These are phyloP conservation scores for Hirtodrosophila cameraria DNA, from an alignment of 2,888 invertebrate genomes.

Conservation along the genomic window DNA sequence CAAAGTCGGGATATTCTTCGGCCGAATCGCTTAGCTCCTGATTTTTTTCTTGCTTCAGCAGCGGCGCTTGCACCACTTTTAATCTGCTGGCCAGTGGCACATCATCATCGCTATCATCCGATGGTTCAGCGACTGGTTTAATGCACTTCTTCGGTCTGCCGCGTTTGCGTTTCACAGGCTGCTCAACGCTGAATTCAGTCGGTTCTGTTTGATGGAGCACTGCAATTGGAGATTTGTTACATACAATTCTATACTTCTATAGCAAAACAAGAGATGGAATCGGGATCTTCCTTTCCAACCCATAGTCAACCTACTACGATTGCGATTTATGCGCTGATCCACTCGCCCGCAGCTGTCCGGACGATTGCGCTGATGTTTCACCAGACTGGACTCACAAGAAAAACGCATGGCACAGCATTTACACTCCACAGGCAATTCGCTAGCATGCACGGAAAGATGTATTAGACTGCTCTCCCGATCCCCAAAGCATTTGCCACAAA, in stretches of 20 bases:
- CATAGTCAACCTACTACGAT: constrained; percentile 19
- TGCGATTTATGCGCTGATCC: constrained; percentile 46
- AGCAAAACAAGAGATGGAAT: background rate
- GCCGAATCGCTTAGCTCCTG: constrained; percentile 65
- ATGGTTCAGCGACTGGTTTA: constrained; percentile 6
- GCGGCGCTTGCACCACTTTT: constrained; percentile 45
- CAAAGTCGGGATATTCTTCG: constrained; percentile 76
- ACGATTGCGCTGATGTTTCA: constrained; percentile 84
- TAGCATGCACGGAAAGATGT: constrained; percentile 84
- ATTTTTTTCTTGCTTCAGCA: constrained; percentile 50
- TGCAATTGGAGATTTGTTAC: constrained; percentile 16
- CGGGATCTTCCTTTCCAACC: too few relatives aligned
- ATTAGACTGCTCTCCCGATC: constrained; percentile 85
- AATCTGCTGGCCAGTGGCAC: constrained; percentile 59
- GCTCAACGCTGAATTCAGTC: background rate
- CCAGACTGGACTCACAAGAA: constrained; percentile 85
- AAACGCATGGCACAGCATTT: constrained; percentile 84
- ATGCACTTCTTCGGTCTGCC: constrained; percentile 45
- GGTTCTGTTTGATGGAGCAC: constrained; percentile 14
- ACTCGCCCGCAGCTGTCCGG: constrained; percentile 84
- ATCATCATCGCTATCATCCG: constrained; percentile 67
- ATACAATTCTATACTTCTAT: background rate
- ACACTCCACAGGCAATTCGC: constrained; percentile 82
- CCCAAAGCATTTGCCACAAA: constrained; percentile 84
- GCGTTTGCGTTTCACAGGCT: constrained; percentile 42